Evolutionary conservation across 2,888 invertebrate genomes (phyloP), one percentile per base, ranked within the genome.

Genomic region (Sphinx pinastri): DNA sequence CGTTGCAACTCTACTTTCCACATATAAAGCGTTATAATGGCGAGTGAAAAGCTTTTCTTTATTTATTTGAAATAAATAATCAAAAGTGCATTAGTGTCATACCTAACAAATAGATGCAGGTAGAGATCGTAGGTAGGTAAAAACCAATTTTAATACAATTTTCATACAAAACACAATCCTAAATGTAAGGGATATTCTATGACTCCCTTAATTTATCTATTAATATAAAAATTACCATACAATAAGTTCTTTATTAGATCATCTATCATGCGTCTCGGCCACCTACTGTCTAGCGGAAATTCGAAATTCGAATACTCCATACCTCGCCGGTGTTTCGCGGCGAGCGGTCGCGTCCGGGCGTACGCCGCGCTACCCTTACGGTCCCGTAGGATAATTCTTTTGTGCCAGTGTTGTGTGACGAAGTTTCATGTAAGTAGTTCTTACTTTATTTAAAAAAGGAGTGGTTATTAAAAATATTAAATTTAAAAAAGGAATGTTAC

Each of bases 291-390:
- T 52, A 67, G 71, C 66, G 74, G 74, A 74, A 77, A 74, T 71
- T 68, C 71, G 67, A 58, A 69, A 69, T 70, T 58, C 47, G 49
- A 38, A 66, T 55, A 68, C 52, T 71, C 76, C 78, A 81, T 77
- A 80, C 79, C 84, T 81, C 81, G 77, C 77, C 79, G 74, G 84
- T 80, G 79, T 73, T 75, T 74, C 76, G 77, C 72, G 75, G 71
- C 73, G 80, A 78, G 76, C 76, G 82, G 78, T 78, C 83, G 84
- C 77, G 49, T 69, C 72, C 59, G 71, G 73, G 66, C 72, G 75
- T 72, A 63, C 67, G 67, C 69, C 72, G 78, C 72, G 67, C 73
- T 73, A 73, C 77, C 78, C 74, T 74, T 74, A 72, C 74, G 77
- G 16, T 68, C n/a, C 54, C 63, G 67, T 16, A 63, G 63, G 45